Percentiles rank a stretch among this genome's conserved stretches.
Evolutionary conservation across 2,888 invertebrate genomes (phyloP).

Genomic region (Andrena fulva): DNA sequence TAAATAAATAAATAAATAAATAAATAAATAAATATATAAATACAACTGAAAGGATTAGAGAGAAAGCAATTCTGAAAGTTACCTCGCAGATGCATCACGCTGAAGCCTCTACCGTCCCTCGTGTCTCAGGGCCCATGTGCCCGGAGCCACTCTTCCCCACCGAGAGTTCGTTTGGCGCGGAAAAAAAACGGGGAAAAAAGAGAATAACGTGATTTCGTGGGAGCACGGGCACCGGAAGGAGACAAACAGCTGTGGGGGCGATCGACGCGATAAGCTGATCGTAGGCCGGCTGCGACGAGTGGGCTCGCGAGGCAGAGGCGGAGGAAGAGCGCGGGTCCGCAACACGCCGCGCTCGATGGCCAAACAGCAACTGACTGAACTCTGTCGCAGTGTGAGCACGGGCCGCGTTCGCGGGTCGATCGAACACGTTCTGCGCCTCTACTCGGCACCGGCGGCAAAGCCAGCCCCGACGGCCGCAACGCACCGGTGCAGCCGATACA

Average conservation of each 20-base stretch:
- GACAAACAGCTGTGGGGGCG: background rate
- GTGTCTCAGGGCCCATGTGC: slow-evolving; percentile 39
- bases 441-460: slow-evolving; percentile 62
- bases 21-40: background rate
- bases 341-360: slow-evolving; percentile 55
- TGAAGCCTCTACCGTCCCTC: slow-evolving; percentile 23
- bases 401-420: slow-evolving; percentile 79
- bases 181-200: background rate
- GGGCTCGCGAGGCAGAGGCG: background rate
- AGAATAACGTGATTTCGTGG: background rate
- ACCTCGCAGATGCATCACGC: slow-evolving; percentile 33
- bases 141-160: background rate
- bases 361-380: slow-evolving; percentile 78
- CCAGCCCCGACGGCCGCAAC: slow-evolving; percentile 51
- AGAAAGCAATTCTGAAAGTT: background rate
- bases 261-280: background rate
- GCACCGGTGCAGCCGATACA: slow-evolving; percentile 54
- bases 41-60: too few species aligned
- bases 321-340: background rate
- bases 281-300: background rate
- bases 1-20: too few species aligned
- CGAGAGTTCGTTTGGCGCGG: background rate
- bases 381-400: slow-evolving; percentile 81
- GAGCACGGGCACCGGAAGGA: background rate
- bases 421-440: slow-evolving; percentile 78